Evolutionary conservation across 2,113 vertebrate species (phyloP).

Genomic region (Cavia porcellus): DNA sequence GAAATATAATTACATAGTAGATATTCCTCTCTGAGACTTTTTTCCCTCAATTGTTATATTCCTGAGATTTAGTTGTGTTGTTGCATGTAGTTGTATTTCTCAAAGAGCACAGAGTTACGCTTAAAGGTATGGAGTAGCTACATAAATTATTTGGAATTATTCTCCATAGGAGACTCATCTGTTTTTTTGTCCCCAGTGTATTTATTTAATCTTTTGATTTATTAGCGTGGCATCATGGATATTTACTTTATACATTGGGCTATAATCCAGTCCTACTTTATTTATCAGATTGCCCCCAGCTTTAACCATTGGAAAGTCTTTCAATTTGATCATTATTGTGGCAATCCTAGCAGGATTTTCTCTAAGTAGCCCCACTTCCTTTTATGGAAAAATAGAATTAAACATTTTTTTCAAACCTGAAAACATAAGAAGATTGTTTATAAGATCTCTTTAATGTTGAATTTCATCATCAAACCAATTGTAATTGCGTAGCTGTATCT

Average conservation of each 20-base stretch:
- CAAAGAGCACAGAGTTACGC: not conserved
- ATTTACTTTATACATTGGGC: not conserved
- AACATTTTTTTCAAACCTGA: not conserved
- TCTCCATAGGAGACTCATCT: not conserved
- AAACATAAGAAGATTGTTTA: not conserved
- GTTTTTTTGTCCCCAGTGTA: not conserved
- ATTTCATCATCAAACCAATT: not conserved
- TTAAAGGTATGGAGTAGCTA: not conserved
- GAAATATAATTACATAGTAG: slow-evolving; percentile 12
- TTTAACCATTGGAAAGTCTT: not conserved
- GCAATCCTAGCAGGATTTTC: not conserved
- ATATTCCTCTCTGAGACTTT: not conserved
- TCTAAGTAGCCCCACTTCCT: not conserved
- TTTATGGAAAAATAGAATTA: not conserved
- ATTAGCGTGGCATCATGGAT: not conserved
- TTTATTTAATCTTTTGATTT: not conserved
- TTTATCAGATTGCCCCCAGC: not conserved
- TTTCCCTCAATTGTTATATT: not conserved
- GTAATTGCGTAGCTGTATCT: not conserved
- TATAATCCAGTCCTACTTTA: not conserved
- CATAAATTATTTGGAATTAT: not conserved
- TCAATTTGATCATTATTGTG: not conserved
- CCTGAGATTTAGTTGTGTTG: not conserved
- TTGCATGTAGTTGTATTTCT: not conserved
- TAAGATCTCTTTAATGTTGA: not conserved